phyloP scores from a whole-genome alignment of 2,113 vertebrate species.

The Solenodon paradoxus region DNA sequence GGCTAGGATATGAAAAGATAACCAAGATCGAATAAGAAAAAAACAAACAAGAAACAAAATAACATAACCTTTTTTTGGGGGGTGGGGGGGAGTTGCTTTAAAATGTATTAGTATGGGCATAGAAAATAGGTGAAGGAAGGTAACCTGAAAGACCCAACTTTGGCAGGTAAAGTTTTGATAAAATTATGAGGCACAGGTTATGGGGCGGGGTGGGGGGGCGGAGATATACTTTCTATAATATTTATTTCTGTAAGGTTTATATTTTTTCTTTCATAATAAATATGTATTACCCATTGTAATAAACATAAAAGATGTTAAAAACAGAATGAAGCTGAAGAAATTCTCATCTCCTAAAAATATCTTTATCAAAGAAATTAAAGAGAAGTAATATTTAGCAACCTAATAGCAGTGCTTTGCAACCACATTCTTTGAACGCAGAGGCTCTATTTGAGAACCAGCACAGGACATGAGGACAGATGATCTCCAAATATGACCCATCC shows the following conservation, averaged over 20 bases:
- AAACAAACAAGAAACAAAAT: too few species aligned
- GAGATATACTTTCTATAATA: not conserved
- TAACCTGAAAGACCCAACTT: not conserved
- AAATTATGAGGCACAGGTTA: not conserved
- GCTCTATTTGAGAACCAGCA: not conserved
- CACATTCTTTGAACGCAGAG: not conserved
- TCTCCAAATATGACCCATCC: not conserved
- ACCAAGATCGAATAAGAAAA: not conserved
- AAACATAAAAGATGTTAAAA: constrained; percentile 18
- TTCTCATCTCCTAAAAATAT: not conserved
- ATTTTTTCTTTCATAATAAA: constrained; percentile 31
- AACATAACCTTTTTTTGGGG: too few species aligned
- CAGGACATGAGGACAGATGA: not conserved
- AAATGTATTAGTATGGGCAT: not conserved
- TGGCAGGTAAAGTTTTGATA: not conserved
- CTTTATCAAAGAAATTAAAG: not conserved
- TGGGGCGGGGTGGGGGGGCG: too few species aligned
- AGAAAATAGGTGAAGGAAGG: not conserved
- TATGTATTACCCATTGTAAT: not conserved
- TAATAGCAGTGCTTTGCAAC: not conserved
- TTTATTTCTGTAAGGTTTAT: not conserved
- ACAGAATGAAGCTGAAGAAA: constrained; percentile 28
- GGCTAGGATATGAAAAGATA: constrained; percentile 21
- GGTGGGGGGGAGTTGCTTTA: not conserved
- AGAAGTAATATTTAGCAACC: not conserved